These are phyloP conservation scores for Lithobates pipiens DNA, from an alignment of 2,797 vertebrate genomes.

Conservation along the genomic window DNA sequence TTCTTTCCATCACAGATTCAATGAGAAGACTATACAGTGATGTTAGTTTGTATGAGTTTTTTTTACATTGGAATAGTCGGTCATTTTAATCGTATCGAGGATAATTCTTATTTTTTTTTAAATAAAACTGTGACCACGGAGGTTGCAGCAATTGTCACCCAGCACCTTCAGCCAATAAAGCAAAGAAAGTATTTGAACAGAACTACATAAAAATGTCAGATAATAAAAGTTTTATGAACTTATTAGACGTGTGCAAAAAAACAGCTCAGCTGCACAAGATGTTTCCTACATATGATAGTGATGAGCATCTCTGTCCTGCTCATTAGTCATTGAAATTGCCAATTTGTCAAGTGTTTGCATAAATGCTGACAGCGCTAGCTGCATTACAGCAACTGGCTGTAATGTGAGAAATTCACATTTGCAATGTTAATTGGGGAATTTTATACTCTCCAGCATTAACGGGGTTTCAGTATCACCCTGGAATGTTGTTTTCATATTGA, in stretches of 20 bases:
- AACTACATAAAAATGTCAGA: conserved; percentile 8
- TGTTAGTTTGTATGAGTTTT: too few relatives aligned
- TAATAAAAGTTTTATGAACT: conserved; percentile 13
- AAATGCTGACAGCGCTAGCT: conserved; percentile 42
- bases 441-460: conserved; percentile 33
- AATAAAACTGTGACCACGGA: too few relatives aligned
- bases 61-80: too few relatives aligned
- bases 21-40: too few relatives aligned
- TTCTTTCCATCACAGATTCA: too few relatives aligned
- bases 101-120: too few relatives aligned
- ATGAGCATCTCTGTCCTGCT: conserved; percentile 36
- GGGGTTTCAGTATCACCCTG: conserved; percentile 36
- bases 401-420: conserved; percentile 40
- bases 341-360: conserved; percentile 55
- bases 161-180: background rate
- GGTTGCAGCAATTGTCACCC: background rate
- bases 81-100: too few relatives aligned
- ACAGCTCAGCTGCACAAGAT: background rate
- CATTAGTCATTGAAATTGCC: conserved; percentile 53
- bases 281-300: conserved; percentile 20
- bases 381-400: conserved; percentile 44
- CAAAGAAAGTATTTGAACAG: background rate
- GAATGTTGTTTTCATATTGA: conserved; percentile 51
- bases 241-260: background rate
- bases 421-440: conserved; percentile 39